Evolutionary conservation across 2,797 vertebrate species (phyloP), one percentile per base, ranked within the genome.

Genomic region (Danio tinwini): DNA sequence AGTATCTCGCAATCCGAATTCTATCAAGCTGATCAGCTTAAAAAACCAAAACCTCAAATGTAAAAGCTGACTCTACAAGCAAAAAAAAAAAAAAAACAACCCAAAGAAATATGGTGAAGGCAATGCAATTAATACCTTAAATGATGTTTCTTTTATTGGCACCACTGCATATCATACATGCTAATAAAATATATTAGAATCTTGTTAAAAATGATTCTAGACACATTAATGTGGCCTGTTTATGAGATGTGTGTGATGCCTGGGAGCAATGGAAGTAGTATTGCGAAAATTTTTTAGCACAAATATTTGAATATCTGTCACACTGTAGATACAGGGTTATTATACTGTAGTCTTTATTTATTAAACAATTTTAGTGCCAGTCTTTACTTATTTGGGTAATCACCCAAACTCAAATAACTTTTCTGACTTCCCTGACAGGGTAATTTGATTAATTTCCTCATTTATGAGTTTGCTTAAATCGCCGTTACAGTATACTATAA

Each of bases 21-120:
- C 76, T 76, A 80, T 49, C 19, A 45, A 62, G 59, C 11, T 47
- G 40, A 68, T 56, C 58, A 68, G 59, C 42, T 74, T 74, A 29
- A 67, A 81, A n/a, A 50, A 5, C 49, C 47, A 67, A 12, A n/a
- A 76, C 39, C 17, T 17, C 58, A 73, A 65, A 29, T 67, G 4
- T 1, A 82, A 50, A 67, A 61, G 29, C 29, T 29, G 29, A 29
- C 3, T 29, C 29, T 29, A 50, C 69, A 72, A 76, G 44, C 50
- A 85, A 74, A 81, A 82, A n/a, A n/a, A n/a, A n/a, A n/a, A n/a
- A n/a, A n/a, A n/a, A n/a, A n/a, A n/a, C n/a, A n/a, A n/a, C n/a
- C n/a, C n/a, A n/a, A n/a, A n/a, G 13, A 37, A 16, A 7, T 39
- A 1, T 39, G 0, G 7, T 53, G 29, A 16, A 53, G 52, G 17